These are phyloP conservation scores for Synergus gifuensis DNA, from an alignment of 2,888 invertebrate genomes.

Conservation along the genomic window DNA sequence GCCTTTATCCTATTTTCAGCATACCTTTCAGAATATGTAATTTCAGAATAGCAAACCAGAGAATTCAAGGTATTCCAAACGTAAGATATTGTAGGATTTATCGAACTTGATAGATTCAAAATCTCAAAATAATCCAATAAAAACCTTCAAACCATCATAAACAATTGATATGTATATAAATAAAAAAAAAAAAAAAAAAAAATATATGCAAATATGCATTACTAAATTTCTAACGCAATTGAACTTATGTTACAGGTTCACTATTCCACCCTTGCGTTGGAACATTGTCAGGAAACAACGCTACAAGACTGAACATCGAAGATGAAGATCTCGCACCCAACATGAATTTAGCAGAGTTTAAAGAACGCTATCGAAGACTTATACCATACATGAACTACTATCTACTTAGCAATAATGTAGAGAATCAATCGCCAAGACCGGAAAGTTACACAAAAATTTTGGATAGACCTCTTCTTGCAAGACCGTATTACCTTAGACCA, in stretches of 20 bases:
- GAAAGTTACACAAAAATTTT: constrained; percentile 43
- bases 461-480: constrained; percentile 19
- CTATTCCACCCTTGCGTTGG: constrained; percentile 49
- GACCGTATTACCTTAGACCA: constrained; percentile 46
- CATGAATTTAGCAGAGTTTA: constrained; percentile 78
- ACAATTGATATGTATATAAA: neutral
- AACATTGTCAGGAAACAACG: constrained; percentile 55
- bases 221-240: constrained; percentile 11
- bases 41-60: neutral
- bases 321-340: constrained; percentile 47
- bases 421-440: constrained; percentile 76
- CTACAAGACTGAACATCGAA: constrained; percentile 49
- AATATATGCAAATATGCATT: no score
- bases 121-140: neutral
- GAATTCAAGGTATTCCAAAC: neutral
- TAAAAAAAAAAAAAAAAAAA: no score
- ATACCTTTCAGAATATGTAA: neutral
- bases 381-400: constrained; percentile 92
- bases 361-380: constrained; percentile 86
- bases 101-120: neutral
- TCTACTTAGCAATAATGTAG: constrained; percentile 82
- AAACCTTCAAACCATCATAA: neutral
- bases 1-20: neutral
- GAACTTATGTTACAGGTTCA: constrained; percentile 62
- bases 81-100: neutral